phyloP scores from a whole-genome alignment of 2,113 vertebrate species.

The Pseudorasbora parva region DNA sequence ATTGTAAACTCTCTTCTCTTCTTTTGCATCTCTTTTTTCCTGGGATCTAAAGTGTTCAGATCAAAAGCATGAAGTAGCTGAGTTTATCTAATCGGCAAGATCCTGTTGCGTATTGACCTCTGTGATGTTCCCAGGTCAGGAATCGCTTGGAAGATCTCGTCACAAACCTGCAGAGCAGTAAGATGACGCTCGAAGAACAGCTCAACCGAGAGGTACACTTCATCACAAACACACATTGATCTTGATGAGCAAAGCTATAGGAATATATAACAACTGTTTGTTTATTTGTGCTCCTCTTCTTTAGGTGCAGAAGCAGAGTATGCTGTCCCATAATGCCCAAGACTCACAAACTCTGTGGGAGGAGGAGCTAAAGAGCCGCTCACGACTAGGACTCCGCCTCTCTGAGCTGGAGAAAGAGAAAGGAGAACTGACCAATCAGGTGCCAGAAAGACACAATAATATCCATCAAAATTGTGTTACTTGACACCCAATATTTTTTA shows the following conservation, averaged over 20 bases:
- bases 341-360: slow-evolving; percentile 83
- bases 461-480: not conserved
- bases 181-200: slow-evolving; percentile 83
- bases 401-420: slow-evolving; percentile 83
- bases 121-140: slow-evolving; percentile 73
- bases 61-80: slow-evolving; percentile 58
- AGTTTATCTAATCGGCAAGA: not conserved
- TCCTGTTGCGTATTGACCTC: not conserved
- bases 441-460: slow-evolving; percentile 49
- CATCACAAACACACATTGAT: not conserved
- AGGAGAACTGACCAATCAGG: slow-evolving; percentile 76
- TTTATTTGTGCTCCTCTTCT: slow-evolving; percentile 28
- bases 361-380: slow-evolving; percentile 82
- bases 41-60: slow-evolving; percentile 41
- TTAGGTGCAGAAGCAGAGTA: slow-evolving; percentile 82
- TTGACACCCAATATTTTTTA: not conserved
- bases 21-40: slow-evolving; percentile 47
- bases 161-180: slow-evolving; percentile 80
- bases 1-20: slow-evolving; percentile 28
- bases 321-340: slow-evolving; percentile 77
- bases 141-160: slow-evolving; percentile 83
- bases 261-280: not conserved
- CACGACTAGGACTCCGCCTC: slow-evolving; percentile 78
- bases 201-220: slow-evolving; percentile 80
- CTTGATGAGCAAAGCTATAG: not conserved